Conservation (phyloP, 2,888 invertebrate species). For the Tetragonisca angustula region DNA sequence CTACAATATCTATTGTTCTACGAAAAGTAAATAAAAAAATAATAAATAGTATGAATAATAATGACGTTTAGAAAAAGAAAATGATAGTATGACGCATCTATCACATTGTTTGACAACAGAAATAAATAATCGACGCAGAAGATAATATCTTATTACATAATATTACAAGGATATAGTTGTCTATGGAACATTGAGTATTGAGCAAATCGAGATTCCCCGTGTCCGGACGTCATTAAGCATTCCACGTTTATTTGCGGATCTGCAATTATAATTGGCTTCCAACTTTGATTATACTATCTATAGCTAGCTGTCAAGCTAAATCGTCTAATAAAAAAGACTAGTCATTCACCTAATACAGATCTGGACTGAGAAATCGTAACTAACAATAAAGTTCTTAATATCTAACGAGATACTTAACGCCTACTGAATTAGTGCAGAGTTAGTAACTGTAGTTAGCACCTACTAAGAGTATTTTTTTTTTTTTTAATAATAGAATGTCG, state of each 20-base stretch:
- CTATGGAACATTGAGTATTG: conserved; percentile 38
- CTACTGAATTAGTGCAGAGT: neutral
- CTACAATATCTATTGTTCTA: neutral
- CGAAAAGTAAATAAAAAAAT: neutral
- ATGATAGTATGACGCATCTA: conserved; percentile 13
- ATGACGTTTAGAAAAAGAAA: neutral
- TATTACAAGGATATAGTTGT: neutral
- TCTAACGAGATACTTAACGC: neutral
- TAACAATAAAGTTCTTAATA: neutral
- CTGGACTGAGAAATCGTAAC: neutral
- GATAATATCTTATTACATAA: conserved; percentile 44
- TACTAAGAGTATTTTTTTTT: neutral
- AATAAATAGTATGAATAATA: conserved; percentile 19
- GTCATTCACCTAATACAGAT: neutral
- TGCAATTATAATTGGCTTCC: conserved; percentile 25
- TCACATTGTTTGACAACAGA: conserved; percentile 58
- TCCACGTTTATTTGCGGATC: conserved; percentile 23
- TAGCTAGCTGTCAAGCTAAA: neutral
- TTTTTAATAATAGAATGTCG: neutral
- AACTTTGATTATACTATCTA: neutral
- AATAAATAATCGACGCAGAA: conserved; percentile 44
- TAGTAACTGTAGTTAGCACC: neutral
- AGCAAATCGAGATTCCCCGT: conserved; percentile 56
- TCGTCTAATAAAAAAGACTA: neutral
- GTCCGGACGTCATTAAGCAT: conserved; percentile 44